Percentiles rank a stretch among this genome's conserved stretches.
phyloP scores from a whole-genome alignment of 2,888 invertebrate species.

The Andricus quercusramuli region DNA sequence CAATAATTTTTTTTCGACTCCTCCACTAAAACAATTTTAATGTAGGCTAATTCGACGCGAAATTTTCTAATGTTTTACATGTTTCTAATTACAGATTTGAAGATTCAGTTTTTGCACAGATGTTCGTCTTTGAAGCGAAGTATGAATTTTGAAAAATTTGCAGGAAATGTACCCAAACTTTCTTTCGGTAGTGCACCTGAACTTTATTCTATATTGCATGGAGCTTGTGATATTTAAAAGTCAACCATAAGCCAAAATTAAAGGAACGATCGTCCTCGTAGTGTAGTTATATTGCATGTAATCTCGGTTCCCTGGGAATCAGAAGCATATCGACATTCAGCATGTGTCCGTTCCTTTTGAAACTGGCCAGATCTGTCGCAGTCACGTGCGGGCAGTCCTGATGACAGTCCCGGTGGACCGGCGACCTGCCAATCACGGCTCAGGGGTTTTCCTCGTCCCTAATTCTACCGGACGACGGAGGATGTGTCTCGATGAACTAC shows the following conservation, averaged over 20 bases:
- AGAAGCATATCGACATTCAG: constrained; percentile 62
- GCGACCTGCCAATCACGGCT: constrained; percentile 68
- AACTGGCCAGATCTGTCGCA: constrained; percentile 63
- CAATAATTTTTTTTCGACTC: no score
- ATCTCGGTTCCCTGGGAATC: constrained; percentile 25
- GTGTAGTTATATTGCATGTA: neutral
- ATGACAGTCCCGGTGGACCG: constrained; percentile 67
- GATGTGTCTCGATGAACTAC: neutral
- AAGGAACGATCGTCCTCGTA: neutral
- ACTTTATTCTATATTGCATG: no score
- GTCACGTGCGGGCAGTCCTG: constrained; percentile 66
- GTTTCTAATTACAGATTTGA: no score
- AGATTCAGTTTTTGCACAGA: no score
- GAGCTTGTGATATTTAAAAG: neutral
- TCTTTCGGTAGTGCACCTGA: no score
- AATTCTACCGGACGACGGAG: constrained; percentile 45
- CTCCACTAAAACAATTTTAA: no score
- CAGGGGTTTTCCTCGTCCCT: constrained; percentile 59
- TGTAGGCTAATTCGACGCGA: no score
- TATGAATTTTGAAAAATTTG: no score
- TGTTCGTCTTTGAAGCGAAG: no score
- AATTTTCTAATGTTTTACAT: no score
- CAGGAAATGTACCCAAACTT: no score
- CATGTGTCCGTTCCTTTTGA: constrained; percentile 51
- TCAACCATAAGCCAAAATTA: neutral